Percentiles rank a stretch among this genome's conserved stretches.
Evolutionary conservation across 2,888 invertebrate genomes (phyloP).

Genomic region (Agrotis puta): DNA sequence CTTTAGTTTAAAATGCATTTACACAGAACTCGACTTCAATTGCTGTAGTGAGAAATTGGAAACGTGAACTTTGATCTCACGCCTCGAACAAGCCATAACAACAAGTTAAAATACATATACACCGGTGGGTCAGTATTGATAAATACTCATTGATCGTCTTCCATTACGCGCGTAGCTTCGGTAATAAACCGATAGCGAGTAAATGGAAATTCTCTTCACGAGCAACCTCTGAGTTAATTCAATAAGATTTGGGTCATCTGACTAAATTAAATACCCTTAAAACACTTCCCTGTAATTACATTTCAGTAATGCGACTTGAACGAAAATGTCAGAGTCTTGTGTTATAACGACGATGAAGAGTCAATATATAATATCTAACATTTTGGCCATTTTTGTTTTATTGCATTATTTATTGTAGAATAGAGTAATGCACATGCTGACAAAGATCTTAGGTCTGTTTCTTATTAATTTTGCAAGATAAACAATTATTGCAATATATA

Average conservation of each 20-base stretch:
- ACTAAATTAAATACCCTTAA: constrained; percentile 62
- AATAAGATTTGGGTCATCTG: constrained; percentile 56
- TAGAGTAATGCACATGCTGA: no score
- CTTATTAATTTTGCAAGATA: no score
- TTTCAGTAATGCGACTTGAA: constrained; percentile 34
- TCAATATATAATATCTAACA: no score
- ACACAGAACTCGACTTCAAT: not conserved
- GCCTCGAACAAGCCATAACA: no score
- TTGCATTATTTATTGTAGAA: no score
- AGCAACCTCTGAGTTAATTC: constrained; percentile 54
- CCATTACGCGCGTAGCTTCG: not conserved
- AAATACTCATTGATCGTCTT: constrained; percentile 24
- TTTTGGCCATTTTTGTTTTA: no score
- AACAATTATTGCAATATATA: no score
- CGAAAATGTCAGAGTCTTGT: not conserved
- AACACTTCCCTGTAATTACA: constrained; percentile 34
- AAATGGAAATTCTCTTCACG: constrained; percentile 32
- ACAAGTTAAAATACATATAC: no score
- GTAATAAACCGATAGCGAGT: constrained; percentile 39
- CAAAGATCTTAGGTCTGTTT: no score
- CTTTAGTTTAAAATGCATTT: not conserved
- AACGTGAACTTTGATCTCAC: no score
- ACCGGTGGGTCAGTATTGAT: constrained; percentile 1
- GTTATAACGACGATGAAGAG: no score
- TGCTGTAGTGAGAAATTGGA: not conserved